Conservation (phyloP, 2,113 vertebrate genomes). For the Stegastes partitus region DNA sequence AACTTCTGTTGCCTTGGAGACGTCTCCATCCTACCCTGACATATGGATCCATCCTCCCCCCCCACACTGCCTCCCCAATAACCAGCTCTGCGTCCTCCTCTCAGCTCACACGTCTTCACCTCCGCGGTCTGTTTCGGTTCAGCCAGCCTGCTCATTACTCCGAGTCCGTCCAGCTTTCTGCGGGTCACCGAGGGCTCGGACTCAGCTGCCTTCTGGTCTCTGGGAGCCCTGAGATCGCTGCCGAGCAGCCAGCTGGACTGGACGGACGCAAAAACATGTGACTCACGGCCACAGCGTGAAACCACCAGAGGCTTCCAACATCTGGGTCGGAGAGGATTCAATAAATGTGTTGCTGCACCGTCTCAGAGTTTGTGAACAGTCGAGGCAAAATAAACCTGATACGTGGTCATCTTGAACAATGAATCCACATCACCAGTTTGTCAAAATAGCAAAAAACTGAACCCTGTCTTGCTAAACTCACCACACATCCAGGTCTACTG, state of each 20-base stretch:
- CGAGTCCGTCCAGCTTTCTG: background rate
- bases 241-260: constrained; percentile 24
- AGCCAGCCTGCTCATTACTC: background rate
- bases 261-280: background rate
- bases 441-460: no score
- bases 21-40: constrained; percentile 55
- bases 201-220: background rate
- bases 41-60: constrained; percentile 49
- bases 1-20: constrained; percentile 75
- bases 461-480: no score
- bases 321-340: constrained; percentile 3
- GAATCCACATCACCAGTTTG: no score
- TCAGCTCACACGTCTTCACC: constrained; percentile 37
- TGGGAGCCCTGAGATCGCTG: background rate
- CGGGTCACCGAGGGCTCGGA: constrained; percentile 2
- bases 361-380: no score
- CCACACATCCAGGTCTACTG: no score
- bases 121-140: constrained; percentile 30
- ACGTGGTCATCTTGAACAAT: no score
- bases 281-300: constrained; percentile 22
- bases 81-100: constrained; percentile 24
- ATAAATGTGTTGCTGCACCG: no score
- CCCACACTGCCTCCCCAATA: background rate
- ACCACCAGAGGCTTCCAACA: background rate
- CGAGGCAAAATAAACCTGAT: no score